Conservation (phyloP, 2,888 invertebrate species). For the Tinea pellionella region DNA sequence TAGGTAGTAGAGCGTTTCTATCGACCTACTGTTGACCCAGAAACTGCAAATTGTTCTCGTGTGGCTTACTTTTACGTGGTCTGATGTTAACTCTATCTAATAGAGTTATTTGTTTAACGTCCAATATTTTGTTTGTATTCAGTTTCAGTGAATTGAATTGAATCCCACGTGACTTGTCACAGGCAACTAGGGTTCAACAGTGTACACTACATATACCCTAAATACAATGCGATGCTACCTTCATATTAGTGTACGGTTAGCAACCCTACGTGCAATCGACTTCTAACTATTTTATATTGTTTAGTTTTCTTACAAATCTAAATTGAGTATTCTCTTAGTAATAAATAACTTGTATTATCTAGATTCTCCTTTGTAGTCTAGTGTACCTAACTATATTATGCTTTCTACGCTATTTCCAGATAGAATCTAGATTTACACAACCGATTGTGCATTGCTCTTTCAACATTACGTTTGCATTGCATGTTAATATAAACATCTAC, state of each 20-base stretch:
- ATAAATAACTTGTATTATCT: no score
- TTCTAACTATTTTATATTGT: background rate
- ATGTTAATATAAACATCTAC: no score
- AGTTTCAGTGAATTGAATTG: no score
- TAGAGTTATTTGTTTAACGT: background rate
- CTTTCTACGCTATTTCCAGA: background rate
- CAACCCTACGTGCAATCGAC: background rate
- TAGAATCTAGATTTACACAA: background rate
- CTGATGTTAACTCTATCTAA: background rate
- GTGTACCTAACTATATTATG: background rate
- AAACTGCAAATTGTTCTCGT: constrained; percentile 8
- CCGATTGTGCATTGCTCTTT: background rate
- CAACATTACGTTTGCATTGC: no score
- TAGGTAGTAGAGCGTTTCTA: background rate
- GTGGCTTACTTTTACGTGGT: background rate
- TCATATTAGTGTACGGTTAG: no score
- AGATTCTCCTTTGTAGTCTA: no score
- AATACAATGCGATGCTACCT: no score
- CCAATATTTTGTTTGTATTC: no score
- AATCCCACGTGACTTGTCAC: no score
- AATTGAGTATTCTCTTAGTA: no score
- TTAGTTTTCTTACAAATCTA: background rate
- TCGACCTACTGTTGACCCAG: constrained; percentile 7
- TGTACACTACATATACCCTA: no score
- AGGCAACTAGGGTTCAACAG: no score